Evolutionary conservation across 2,888 invertebrate genomes (phyloP).

Genomic region (Ptychoptera contaminata): DNA sequence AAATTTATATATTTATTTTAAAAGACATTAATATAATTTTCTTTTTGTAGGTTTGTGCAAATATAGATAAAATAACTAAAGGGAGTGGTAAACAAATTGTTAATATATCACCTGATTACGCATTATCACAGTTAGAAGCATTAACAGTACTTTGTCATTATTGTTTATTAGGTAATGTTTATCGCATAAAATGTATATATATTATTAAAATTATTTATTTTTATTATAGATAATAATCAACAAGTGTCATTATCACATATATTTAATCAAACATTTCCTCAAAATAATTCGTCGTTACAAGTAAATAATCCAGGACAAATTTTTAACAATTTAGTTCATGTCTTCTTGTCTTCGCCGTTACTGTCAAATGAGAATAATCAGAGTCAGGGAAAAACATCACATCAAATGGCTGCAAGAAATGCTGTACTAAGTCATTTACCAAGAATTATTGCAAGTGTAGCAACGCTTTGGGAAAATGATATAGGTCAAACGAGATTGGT

Average conservation of each 20-base stretch:
- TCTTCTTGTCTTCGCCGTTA: conserved; percentile 51
- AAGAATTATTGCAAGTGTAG: conserved; percentile 62
- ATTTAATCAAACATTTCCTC: conserved; percentile 38
- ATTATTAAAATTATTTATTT: background rate
- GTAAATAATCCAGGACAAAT: conserved; percentile 52
- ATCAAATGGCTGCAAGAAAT: conserved; percentile 42
- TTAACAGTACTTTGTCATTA: conserved; percentile 66
- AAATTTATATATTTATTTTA: no score
- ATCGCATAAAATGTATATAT: background rate
- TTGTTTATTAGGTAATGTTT: conserved; percentile 45
- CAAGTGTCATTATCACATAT: conserved; percentile 38
- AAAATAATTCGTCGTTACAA: conserved; percentile 35
- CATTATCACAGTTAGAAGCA: conserved; percentile 60
- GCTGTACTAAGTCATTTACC: conserved; percentile 66
- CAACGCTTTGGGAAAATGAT: conserved; percentile 65
- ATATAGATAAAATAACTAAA: conserved; percentile 49
- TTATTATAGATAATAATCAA: conserved; percentile 32
- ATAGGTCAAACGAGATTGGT: conserved; percentile 37
- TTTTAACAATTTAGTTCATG: conserved; percentile 64
- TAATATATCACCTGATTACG: conserved; percentile 53
- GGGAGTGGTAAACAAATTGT: conserved; percentile 21
- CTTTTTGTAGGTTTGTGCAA: conserved; percentile 36
- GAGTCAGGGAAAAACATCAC: conserved; percentile 23
- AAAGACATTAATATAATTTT: background rate
- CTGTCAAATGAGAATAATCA: conserved; percentile 15